Evolutionary conservation across 2,797 vertebrate species (phyloP).

Genomic region (Octomys mimax): DNA sequence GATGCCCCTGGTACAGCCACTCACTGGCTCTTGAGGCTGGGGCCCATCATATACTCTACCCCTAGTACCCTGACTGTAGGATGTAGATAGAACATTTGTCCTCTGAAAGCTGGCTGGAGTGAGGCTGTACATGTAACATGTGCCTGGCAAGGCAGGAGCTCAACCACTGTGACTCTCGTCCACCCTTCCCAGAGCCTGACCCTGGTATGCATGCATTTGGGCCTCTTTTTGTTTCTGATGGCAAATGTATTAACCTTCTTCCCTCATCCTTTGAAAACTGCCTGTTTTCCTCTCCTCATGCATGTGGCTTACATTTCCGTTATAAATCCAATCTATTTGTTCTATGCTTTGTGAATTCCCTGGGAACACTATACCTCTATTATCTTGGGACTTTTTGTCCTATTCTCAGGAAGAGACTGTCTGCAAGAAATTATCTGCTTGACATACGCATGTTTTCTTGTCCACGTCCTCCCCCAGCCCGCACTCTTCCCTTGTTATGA

Average conservation of each 20-base stretch:
- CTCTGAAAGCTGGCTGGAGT: background rate
- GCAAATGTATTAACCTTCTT: background rate
- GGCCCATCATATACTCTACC: background rate
- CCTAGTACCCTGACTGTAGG: background rate
- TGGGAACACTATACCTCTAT: background rate
- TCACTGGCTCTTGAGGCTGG: background rate
- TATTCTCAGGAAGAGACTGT: slow-evolving; percentile 19
- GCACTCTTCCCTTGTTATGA: background rate
- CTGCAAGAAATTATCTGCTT: background rate
- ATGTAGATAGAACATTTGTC: background rate
- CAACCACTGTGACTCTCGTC: no score
- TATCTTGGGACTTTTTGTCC: slow-evolving; percentile 29
- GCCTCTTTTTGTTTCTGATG: background rate
- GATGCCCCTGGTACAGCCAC: background rate
- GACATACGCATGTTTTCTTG: background rate
- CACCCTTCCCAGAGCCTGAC: background rate
- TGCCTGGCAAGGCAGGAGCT: background rate
- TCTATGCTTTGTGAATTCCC: background rate
- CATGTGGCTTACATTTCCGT: background rate
- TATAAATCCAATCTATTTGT: slow-evolving; percentile 28
- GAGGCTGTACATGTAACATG: rapidly evolving
- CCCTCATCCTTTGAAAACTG: slow-evolving; percentile 23
- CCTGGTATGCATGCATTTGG: background rate
- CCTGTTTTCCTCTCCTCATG: background rate
- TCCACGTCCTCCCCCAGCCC: background rate